A percentile compares a stretch with the other conserved stretches of the same genome.
These are phyloP conservation scores for Drosophila aff. DNA, from an alignment of 1,140 invertebrate genomes.

Conservation along the genomic window DNA sequence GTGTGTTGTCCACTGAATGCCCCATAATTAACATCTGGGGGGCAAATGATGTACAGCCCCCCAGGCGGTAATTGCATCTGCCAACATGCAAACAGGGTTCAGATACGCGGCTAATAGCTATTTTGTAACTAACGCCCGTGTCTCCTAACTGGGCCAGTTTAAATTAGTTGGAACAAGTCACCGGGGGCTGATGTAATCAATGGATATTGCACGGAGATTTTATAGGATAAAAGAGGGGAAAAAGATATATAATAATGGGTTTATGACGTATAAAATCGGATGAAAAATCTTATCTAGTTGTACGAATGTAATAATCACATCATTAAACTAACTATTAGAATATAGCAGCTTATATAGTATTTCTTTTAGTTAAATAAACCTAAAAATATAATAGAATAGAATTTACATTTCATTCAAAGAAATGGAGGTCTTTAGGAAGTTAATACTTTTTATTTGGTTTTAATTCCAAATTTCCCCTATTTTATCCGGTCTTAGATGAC, in stretches of 20 bases:
- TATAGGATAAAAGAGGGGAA: not conserved
- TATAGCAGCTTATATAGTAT: not conserved
- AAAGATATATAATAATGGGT: constrained; percentile 1
- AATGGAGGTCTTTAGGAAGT: too few species aligned
- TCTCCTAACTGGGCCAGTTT: constrained; percentile 24
- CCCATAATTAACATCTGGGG: constrained; percentile 43
- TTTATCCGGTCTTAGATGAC: not conserved
- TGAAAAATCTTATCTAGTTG: not conserved
- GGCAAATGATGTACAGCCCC: constrained; percentile 13
- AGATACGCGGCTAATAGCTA: constrained; percentile 24
- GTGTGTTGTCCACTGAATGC: constrained; percentile 5
- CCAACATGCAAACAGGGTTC: constrained; percentile 43
- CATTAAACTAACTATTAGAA: not conserved
- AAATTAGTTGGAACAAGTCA: constrained; percentile 13
- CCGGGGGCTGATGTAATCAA: constrained; percentile 5
- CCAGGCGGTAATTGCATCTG: constrained; percentile 45
- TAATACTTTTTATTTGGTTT: too few species aligned
- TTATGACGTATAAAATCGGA: not conserved
- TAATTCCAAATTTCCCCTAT: too few species aligned
- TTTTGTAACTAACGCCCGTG: constrained; percentile 22
- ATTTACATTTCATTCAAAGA: too few species aligned
- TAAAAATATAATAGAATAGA: too few species aligned
- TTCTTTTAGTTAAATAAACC: too few species aligned
- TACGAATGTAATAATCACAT: not conserved
- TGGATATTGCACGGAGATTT: not conserved